Base-by-base conservation (phyloP, 2,888 invertebrate species). In the Lasius fuliginosus region DNA sequence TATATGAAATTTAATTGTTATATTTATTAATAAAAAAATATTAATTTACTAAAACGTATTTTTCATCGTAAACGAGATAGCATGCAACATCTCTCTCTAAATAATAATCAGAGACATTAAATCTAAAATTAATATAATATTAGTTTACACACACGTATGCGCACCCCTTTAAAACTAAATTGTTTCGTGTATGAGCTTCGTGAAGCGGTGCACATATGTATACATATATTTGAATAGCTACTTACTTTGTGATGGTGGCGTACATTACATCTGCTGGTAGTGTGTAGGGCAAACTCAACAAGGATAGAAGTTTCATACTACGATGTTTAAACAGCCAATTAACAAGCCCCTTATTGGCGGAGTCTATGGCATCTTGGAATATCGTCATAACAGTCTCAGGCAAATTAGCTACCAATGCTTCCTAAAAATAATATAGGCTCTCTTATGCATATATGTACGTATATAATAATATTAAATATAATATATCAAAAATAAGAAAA, bases 321-420 rank as follows among this genome's bases (percentile, higher is more conserved):
- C 97, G 96, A 92, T 98, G 97, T 91, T 97, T 97, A 95, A 98
- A 98, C 88, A 99, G 95, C 98, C 98, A 99, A 95, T 98, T 98
- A 82, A 98, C 96, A 40, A 99, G 95, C 3, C 99, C 99, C 93
- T 97, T 98, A 95, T 99, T 99, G 0, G 99, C 98, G 0, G 98
- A 97, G 94, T 99, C 98, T 89, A 99, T 98, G 0, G 98, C 99
- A 93, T 98, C 98, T 96, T 99, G 98, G 95, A 99, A 98, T 93
- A 98, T 97, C 91, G 97, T 97, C 95, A 98, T 96, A 91, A 99
- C 98, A 0, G 98, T 97, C 93, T 98, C 98, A 12, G 99, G 99
- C 89, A 99, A 96, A 94, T 98, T 97, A 86, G 98, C 98, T 42
- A 97, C 97, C 86, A 98, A 96, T 18, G 99, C 98, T 95, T 98